phyloP scores from a whole-genome alignment of 2,888 invertebrate genomes.

The Leucophenga montana region DNA sequence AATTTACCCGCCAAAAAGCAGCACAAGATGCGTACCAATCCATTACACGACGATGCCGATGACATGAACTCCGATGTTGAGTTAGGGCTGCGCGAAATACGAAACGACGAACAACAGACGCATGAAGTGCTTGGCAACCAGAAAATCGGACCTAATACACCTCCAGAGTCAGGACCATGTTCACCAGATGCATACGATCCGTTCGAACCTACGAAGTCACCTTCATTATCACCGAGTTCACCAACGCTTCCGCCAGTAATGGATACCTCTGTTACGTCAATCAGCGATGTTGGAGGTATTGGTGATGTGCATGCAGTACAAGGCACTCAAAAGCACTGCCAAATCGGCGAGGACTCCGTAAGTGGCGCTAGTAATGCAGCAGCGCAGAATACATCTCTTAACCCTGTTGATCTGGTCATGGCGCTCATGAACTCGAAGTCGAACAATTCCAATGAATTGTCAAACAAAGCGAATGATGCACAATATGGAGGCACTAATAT shows the following conservation, averaged over 20 bases:
- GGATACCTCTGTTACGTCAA: conserved; percentile 50
- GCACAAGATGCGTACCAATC: conserved; percentile 78
- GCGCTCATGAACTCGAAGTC: conserved; percentile 75
- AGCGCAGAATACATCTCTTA: conserved; percentile 72
- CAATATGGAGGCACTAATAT: conserved; percentile 54
- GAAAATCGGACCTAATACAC: conserved; percentile 82
- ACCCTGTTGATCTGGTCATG: conserved; percentile 78
- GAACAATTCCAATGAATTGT: conserved; percentile 56
- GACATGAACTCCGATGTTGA: conserved; percentile 60
- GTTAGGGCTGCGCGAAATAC: conserved; percentile 45
- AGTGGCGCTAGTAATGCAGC: conserved; percentile 29
- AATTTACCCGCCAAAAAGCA: conserved; percentile 75
- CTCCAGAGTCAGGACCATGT: conserved; percentile 80
- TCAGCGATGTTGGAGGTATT: conserved; percentile 32
- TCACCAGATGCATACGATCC: conserved; percentile 92
- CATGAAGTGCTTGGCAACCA: conserved; percentile 54
- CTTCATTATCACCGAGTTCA: conserved; percentile 71
- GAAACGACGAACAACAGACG: conserved; percentile 62
- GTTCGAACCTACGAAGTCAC: conserved; percentile 90
- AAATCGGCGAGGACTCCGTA: conserved; percentile 43
- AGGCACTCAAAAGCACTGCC: conserved; percentile 37
- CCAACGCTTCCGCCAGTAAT: conserved; percentile 62
- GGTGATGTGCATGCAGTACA: conserved; percentile 17
- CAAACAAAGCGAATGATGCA: conserved; percentile 60
- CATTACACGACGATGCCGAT: conserved; percentile 75